Evolutionary conservation across 2,113 vertebrate genomes (phyloP), one percentile per base, ranked within the genome.

Genomic region (Serilophus lunatus): DNA sequence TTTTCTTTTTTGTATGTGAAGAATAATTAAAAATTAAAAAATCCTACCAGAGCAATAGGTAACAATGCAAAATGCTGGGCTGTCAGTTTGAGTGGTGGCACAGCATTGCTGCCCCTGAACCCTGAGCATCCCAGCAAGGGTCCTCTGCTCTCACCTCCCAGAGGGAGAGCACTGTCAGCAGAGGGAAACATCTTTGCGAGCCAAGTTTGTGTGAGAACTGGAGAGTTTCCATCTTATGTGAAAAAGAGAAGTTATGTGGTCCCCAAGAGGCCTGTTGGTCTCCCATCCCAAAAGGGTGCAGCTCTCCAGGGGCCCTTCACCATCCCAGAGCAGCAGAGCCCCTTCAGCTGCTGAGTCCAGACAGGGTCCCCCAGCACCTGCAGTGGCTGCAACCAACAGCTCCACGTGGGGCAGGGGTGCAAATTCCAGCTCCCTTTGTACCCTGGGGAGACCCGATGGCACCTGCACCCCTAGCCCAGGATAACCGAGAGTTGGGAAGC

Each of bases 391-490:
- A 0, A 40, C 74, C 54, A 42, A 13, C 44, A 31, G 63, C 28
- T 60, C 29, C 2, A 0, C 7, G 0, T 7, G n/a, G 45, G 15
- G 23, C 3, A 8, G 12, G 50, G 25, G 8, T 13, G 6, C 1
- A 28, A 24, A 47, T 10, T 28, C 26, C 24, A 28, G 42, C 10
- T 63, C 19, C n/a, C 20, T 16, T 18, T 18, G 42, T 15, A 12
- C 13, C 17, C 40, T 4, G 20, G 20, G 65, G 22, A 2, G 29
- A 47, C 38, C 60, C 7, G n/a, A 18, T 16, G 25, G 25, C 51
- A 54, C 50, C 51, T 63, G 36, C 36, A 40, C 13, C 38, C 28
- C 42, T 28, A 22, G 42, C 26, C 26, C n/a, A 19, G 53, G 31
- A 17, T 28, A 6, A 20, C 26, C 5, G 1, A 23, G 68, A 12